Percentiles rank a stretch among this genome's conserved stretches.
Conservation (phyloP, 2,888 invertebrate genomes). For the Epinotia nisella region DNA sequence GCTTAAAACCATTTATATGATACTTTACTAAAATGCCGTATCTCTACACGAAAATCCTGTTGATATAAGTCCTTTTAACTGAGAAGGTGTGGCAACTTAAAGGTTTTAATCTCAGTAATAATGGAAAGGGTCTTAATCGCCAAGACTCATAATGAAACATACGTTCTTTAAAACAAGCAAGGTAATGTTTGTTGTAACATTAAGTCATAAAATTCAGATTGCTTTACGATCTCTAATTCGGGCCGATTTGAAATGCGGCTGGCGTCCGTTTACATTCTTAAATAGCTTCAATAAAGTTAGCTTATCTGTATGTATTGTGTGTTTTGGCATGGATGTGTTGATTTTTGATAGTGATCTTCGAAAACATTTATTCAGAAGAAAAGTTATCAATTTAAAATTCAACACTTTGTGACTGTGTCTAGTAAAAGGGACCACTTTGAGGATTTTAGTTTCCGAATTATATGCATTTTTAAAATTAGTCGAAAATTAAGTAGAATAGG, state of each 20-base stretch:
- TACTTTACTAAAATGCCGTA: background rate
- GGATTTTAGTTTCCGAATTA: too few relatives aligned
- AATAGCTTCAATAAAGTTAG: background rate
- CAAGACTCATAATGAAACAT: background rate
- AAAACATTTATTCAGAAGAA: too few relatives aligned
- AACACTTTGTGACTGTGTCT: too few relatives aligned
- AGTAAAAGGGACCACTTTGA: too few relatives aligned
- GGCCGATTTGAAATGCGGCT: constrained; percentile 31
- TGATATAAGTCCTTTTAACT: background rate
- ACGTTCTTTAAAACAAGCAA: background rate
- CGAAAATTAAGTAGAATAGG: too few relatives aligned
- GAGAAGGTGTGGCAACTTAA: background rate
- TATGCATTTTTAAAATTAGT: too few relatives aligned
- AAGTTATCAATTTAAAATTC: too few relatives aligned
- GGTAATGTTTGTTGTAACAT: constrained; percentile 43
- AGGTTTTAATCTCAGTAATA: constrained; percentile 23
- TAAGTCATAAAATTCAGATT: constrained; percentile 44
- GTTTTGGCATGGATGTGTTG: too few relatives aligned
- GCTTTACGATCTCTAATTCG: constrained; percentile 43
- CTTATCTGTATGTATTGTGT: background rate
- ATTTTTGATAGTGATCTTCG: too few relatives aligned
- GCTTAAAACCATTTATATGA: constrained; percentile 21
- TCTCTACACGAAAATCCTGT: background rate
- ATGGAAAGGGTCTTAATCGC: constrained; percentile 2
- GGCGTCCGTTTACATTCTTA: constrained; percentile 25